A percentile compares a stretch with the other conserved stretches of the same genome.
Evolutionary conservation across 2,888 invertebrate species (phyloP).

Genomic region (Epicampocera succincta): DNA sequence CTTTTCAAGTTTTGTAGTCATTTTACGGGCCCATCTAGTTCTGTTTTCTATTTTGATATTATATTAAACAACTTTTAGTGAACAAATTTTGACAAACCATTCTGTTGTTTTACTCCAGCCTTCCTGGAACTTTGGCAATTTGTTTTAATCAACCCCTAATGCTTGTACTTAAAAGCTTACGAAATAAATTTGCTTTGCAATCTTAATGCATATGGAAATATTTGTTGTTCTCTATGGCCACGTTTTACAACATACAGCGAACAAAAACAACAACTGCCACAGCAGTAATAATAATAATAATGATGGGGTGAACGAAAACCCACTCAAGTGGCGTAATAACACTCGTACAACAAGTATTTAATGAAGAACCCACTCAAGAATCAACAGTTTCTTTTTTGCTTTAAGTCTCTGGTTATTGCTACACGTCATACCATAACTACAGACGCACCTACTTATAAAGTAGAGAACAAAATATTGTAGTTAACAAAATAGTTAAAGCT

Average conservation of each 20-base stretch:
- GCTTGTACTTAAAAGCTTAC: not conserved
- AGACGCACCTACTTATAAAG: not conserved
- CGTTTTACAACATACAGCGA: constrained; percentile 1
- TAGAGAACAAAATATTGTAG: no score
- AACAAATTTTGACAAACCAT: no score
- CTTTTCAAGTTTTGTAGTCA: no score
- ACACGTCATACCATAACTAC: not conserved
- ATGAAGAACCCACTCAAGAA: constrained; percentile 65
- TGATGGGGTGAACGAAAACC: constrained; percentile 33
- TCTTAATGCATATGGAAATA: not conserved
- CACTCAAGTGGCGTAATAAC: constrained; percentile 62
- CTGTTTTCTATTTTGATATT: no score
- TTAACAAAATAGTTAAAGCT: no score
- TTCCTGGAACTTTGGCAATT: no score
- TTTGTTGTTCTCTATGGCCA: constrained; percentile 2
- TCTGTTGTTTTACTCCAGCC: no score
- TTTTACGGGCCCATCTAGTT: no score
- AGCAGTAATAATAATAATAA: not conserved
- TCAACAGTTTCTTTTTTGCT: constrained; percentile 60
- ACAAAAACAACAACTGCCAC: not conserved
- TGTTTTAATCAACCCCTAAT: no score
- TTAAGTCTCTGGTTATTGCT: not conserved
- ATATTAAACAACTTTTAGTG: no score
- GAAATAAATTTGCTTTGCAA: constrained; percentile 3
- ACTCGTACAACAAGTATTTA: constrained; percentile 57